Evolutionary conservation across 1,140 invertebrate species (phyloP).

Genomic region (Drosophila ficusphila): DNA sequence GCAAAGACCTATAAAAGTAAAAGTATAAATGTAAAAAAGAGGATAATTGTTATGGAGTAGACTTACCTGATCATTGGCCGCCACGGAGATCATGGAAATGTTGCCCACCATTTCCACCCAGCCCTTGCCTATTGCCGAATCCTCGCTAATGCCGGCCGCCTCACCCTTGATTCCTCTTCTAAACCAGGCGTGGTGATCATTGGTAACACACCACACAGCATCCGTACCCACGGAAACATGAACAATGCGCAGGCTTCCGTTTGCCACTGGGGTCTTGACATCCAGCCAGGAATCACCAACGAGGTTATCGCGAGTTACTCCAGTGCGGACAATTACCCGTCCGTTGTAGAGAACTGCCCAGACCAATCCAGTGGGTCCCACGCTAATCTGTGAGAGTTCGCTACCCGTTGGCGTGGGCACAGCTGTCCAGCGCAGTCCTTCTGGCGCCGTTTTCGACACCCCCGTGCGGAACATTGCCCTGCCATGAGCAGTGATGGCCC

Average conservation of each 20-base stretch:
- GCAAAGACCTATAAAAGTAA: conserved; percentile 85
- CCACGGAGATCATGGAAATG: conserved; percentile 92
- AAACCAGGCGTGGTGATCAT: conserved; percentile 95
- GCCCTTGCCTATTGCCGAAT: conserved; percentile 89
- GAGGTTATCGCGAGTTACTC: conserved; percentile 89
- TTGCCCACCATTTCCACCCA: conserved; percentile 94
- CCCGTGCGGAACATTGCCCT: conserved; percentile 93
- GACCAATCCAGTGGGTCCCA: conserved; percentile 92
- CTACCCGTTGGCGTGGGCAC: conserved; percentile 89
- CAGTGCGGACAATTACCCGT: conserved; percentile 90
- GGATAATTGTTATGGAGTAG: conserved; percentile 85
- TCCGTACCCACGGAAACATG: conserved; percentile 93
- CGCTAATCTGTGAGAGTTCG: conserved; percentile 93
- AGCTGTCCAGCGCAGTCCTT: conserved; percentile 92
- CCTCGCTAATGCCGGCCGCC: conserved; percentile 88
- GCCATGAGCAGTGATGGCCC: conserved; percentile 95
- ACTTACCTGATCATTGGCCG: conserved; percentile 91
- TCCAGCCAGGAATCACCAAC: conserved; percentile 92
- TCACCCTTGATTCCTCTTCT: conserved; percentile 92
- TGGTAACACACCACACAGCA: conserved; percentile 94
- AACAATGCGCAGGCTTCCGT: conserved; percentile 87
- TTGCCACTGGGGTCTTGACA: conserved; percentile 89
- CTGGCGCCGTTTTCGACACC: conserved; percentile 91
- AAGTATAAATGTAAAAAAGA: background rate
- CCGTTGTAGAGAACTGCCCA: conserved; percentile 94